Conservation (phyloP, 92 coral and sea anemone genomes). For the Palythoa grandiflora region DNA sequence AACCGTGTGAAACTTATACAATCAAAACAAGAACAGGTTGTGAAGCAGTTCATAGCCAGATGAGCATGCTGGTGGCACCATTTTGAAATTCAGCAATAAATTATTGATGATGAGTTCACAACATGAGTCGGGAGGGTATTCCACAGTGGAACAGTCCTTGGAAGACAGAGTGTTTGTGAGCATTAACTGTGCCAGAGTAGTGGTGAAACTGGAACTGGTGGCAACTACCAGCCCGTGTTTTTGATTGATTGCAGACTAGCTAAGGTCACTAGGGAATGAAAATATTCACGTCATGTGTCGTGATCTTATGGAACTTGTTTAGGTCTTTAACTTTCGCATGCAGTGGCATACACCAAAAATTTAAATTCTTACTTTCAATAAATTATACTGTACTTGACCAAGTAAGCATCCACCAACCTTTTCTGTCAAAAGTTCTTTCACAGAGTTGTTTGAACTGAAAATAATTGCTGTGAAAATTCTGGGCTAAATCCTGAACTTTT, state of each 20-base stretch:
- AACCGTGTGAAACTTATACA: conserved; percentile 5
- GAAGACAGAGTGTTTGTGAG: conserved; percentile 1
- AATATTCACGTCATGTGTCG: neutral
- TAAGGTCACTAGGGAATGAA: neutral
- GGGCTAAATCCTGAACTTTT: too few relatives aligned
- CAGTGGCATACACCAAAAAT: too few relatives aligned
- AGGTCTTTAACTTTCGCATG: too few relatives aligned
- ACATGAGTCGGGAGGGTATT: conserved; percentile 25
- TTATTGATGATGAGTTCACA: neutral
- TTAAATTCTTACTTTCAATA: too few relatives aligned
- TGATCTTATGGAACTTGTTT: too few relatives aligned
- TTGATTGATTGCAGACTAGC: neutral
- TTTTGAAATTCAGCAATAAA: neutral
- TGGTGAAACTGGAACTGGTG: neutral
- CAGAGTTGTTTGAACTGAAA: too few relatives aligned
- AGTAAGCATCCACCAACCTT: too few relatives aligned
- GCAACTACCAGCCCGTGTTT: neutral
- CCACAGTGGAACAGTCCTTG: conserved; percentile 43
- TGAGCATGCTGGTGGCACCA: conserved; percentile 15
- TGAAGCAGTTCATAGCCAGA: conserved; percentile 21
- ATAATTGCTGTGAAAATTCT: too few relatives aligned
- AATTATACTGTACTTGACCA: too few relatives aligned
- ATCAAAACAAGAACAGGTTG: neutral
- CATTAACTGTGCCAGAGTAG: neutral
- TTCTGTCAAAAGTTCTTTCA: too few relatives aligned